Conservation (phyloP, 2,888 invertebrate species). For the Isotomurus palustris region DNA sequence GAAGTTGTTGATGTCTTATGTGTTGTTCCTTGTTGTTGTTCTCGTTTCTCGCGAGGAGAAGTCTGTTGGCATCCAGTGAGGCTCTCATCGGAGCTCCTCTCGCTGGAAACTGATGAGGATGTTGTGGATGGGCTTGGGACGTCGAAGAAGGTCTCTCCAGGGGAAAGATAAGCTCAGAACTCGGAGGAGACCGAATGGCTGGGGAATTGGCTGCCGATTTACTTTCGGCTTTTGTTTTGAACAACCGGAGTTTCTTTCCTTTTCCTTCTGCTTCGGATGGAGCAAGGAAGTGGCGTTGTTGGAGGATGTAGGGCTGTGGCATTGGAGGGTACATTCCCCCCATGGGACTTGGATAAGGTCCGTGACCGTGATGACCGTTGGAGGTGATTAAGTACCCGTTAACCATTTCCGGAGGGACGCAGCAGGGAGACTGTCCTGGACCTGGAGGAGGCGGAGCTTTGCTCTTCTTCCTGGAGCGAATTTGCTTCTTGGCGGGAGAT, state of each 20-base stretch:
- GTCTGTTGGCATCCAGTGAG: conserved; percentile 32
- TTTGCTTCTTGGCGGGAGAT: conserved; percentile 54
- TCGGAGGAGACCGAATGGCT: conserved; percentile 21
- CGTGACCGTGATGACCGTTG: background rate
- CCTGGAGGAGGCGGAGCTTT: conserved; percentile 66
- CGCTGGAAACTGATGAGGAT: too few relatives aligned
- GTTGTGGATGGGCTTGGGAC: background rate
- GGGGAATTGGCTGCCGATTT: conserved; percentile 46
- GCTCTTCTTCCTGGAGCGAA: conserved; percentile 66
- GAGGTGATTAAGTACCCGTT: conserved; percentile 3
- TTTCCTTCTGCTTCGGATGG: background rate
- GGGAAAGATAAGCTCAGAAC: conserved; percentile 1
- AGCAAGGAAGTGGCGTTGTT: too few relatives aligned
- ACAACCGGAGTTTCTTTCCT: conserved; percentile 54
- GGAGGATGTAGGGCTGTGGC: background rate
- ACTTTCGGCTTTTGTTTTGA: conserved; percentile 70
- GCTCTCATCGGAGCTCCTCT: conserved; percentile 31
- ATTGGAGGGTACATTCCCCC: background rate
- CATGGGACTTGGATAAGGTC: background rate
- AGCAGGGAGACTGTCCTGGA: conserved; percentile 19
- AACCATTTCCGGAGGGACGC: conserved; percentile 7
- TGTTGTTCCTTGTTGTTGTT: too few relatives aligned
- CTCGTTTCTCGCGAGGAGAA: too few relatives aligned
- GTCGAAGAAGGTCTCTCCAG: background rate
- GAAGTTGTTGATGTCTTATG: too few relatives aligned